Evolutionary conservation across 2,797 vertebrate genomes (phyloP).

Genomic region (Chloroceryle inda): DNA sequence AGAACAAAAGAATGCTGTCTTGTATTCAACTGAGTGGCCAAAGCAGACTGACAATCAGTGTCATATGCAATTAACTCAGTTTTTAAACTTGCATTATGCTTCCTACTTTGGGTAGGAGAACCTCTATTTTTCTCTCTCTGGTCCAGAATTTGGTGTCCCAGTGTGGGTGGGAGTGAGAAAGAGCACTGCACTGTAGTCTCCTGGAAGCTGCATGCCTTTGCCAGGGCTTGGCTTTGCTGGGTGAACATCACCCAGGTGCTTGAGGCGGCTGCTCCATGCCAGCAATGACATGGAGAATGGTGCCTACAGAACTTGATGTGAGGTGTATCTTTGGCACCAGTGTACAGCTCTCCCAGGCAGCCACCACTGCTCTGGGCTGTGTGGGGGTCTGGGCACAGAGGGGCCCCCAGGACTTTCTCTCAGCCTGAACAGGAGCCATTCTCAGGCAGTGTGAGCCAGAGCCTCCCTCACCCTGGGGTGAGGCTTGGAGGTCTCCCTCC

Average conservation of each 20-base stretch:
- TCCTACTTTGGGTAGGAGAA: background rate
- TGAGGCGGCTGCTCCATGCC: background rate
- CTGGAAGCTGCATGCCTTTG: accelerated
- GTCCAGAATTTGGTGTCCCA: background rate
- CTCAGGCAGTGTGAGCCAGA: accelerated
- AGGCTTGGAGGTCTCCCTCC: background rate
- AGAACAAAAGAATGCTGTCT: background rate
- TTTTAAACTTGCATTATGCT: background rate
- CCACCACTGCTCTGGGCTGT: accelerated
- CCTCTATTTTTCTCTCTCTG: background rate
- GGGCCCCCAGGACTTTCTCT: accelerated
- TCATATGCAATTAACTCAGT: background rate
- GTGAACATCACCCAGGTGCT: accelerated
- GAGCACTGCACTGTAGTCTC: accelerated
- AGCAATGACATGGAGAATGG: accelerated
- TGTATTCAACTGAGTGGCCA: background rate
- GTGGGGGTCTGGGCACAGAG: background rate
- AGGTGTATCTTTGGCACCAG: accelerated
- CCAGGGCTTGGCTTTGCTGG: background rate
- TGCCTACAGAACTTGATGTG: accelerated
- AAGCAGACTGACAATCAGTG: background rate
- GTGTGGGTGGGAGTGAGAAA: accelerated
- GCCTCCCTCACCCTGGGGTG: background rate
- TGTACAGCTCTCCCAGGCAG: background rate
- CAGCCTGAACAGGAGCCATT: background rate